These are phyloP conservation scores for Oreochromis aureus DNA, from an alignment of 2,113 vertebrate genomes.

Conservation along the genomic window DNA sequence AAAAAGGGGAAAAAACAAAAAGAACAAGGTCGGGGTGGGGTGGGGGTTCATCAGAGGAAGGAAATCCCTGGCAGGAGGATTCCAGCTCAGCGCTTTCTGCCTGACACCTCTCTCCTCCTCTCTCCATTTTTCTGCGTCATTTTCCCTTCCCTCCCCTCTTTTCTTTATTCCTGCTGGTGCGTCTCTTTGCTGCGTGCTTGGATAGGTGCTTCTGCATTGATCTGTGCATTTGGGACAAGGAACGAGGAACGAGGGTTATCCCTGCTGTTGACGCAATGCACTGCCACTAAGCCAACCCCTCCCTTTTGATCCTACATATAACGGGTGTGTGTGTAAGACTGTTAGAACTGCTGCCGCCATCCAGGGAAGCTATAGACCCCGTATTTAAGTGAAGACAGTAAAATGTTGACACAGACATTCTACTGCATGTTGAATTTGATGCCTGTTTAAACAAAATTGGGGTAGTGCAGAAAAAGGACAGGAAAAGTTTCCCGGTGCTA, in stretches of 20 bases:
- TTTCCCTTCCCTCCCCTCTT: neutral
- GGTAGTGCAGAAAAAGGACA: neutral
- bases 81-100: constrained; percentile 61
- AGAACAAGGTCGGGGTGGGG: neutral
- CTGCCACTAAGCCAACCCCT: neutral
- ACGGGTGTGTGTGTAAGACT: neutral
- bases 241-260: neutral
- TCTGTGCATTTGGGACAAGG: neutral
- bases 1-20: neutral
- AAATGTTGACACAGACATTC: neutral
- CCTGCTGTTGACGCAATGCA: constrained; percentile 41
- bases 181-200: constrained; percentile 23
- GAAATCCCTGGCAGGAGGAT: constrained; percentile 71
- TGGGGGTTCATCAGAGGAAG: constrained; percentile 54
- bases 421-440: neutral
- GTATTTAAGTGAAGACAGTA: neutral
- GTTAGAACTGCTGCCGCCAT: neutral
- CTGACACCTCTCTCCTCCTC: neutral
- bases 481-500: neutral
- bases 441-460: rapidly evolving
- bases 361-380: neutral
- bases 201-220: neutral
- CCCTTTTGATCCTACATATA: neutral
- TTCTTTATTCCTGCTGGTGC: neutral
- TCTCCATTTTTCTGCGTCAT: neutral